Conservation (phyloP, 2,113 vertebrate genomes). For the Ursus arctos region DNA sequence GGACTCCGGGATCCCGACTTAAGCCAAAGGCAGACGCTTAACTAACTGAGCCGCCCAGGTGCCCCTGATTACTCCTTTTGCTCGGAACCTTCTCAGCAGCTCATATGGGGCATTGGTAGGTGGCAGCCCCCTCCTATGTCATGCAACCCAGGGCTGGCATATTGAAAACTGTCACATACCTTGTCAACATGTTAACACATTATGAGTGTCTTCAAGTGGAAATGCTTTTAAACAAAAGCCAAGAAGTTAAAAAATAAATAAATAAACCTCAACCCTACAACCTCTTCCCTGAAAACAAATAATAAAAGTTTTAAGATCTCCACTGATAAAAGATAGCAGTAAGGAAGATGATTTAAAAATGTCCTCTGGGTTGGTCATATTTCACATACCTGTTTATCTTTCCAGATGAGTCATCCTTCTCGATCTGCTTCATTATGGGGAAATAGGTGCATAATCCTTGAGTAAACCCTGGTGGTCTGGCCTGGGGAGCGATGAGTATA, state of each 20-base stretch:
- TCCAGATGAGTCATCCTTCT: neutral
- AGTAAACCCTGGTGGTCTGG: neutral
- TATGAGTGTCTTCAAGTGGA: neutral
- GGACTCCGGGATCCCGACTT: neutral
- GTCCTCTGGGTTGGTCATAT: neutral
- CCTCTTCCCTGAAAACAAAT: neutral
- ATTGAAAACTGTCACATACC: rapidly evolving
- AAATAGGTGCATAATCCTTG: neutral
- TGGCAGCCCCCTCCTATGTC: neutral
- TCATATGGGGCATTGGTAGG: rapidly evolving
- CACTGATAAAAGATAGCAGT: neutral
- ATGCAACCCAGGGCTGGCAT: neutral
- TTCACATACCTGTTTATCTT: neutral
- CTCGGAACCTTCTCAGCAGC: no score
- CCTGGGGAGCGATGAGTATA: no score
- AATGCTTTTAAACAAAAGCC: neutral
- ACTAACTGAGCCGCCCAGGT: neutral
- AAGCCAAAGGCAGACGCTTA: neutral
- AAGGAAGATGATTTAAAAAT: neutral
- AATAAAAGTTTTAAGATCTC: conserved; percentile 34
- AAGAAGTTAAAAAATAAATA: neutral
- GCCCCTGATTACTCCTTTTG: neutral
- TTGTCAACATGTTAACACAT: neutral
- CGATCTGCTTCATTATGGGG: neutral
- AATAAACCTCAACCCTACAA: neutral